These are phyloP conservation scores for Amphiprion percula DNA, from an alignment of 2,113 vertebrate genomes.

Conservation along the genomic window DNA sequence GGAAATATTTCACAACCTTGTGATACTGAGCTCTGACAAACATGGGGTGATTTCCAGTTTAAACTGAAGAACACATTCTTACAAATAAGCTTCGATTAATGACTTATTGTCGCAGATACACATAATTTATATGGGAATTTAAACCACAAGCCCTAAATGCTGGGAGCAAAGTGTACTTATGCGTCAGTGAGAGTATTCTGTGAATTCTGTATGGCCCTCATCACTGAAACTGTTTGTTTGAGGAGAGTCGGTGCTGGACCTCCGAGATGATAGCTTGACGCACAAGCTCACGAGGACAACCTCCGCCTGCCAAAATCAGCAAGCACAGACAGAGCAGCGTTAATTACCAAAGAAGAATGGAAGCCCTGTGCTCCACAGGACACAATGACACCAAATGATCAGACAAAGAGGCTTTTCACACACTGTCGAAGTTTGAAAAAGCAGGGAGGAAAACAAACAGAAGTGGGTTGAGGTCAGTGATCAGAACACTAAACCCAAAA, in stretches of 20 bases:
- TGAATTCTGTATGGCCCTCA: conserved; percentile 20
- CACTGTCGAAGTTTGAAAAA: conserved; percentile 39
- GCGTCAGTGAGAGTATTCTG: background rate
- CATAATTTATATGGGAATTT: background rate
- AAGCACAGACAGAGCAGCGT: conserved; percentile 61
- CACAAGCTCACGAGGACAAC: conserved; percentile 73
- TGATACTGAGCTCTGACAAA: background rate
- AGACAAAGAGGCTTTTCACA: conserved; percentile 64
- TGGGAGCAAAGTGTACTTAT: background rate
- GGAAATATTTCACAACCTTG: background rate
- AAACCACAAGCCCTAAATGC: background rate
- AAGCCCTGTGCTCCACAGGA: conserved; percentile 56
- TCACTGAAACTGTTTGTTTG: conserved; percentile 67
- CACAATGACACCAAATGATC: conserved; percentile 64
- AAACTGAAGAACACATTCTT: background rate
- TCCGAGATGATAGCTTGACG: conserved; percentile 72
- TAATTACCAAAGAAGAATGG: conserved; percentile 71
- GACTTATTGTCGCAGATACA: background rate
- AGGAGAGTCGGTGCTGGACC: conserved; percentile 52
- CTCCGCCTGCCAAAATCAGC: conserved; percentile 71
- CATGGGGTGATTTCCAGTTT: background rate
- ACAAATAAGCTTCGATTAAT: background rate
- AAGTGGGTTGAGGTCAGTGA: conserved; percentile 31
- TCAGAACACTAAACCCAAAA: background rate
- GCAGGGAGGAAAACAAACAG: conserved; percentile 22